These are phyloP conservation scores for Sturnira hondurensis DNA, from an alignment of 2,113 vertebrate species.

Conservation along the genomic window DNA sequence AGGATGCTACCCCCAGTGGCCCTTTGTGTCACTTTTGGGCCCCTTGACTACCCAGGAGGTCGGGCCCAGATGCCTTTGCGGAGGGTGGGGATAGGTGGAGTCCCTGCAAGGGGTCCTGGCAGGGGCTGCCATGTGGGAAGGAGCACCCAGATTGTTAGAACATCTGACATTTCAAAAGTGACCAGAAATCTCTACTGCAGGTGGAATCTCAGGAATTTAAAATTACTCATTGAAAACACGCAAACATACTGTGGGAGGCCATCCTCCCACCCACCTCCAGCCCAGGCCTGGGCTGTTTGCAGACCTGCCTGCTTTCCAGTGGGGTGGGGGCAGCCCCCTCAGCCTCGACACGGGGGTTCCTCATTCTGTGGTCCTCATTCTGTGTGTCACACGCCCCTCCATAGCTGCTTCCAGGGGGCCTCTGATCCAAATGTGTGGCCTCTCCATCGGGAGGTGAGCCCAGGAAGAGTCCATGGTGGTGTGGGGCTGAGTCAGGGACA, in stretches of 20 bases:
- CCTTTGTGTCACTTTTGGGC: background rate
- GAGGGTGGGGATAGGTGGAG: background rate
- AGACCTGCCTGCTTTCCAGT: background rate
- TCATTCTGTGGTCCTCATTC: too few species aligned
- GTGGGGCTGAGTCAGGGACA: too few species aligned
- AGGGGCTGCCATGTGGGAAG: background rate
- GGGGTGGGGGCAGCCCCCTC: too few species aligned
- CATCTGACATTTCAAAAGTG: background rate
- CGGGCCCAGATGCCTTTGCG: background rate
- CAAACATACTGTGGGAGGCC: background rate
- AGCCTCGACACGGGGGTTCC: background rate
- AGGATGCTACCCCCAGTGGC: too few species aligned
- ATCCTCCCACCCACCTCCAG: accelerated
- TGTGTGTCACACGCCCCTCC: background rate
- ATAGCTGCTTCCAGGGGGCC: background rate
- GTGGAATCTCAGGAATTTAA: background rate
- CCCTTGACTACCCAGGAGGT: background rate
- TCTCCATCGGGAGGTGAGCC: background rate
- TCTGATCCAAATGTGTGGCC: background rate
- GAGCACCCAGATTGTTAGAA: background rate
- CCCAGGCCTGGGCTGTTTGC: background rate
- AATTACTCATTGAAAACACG: background rate
- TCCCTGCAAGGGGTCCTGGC: background rate
- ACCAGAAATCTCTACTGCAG: background rate
- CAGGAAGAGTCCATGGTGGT: background rate